Base-by-base conservation (phyloP, 2,888 invertebrate species). In the Busseola fusca region DNA sequence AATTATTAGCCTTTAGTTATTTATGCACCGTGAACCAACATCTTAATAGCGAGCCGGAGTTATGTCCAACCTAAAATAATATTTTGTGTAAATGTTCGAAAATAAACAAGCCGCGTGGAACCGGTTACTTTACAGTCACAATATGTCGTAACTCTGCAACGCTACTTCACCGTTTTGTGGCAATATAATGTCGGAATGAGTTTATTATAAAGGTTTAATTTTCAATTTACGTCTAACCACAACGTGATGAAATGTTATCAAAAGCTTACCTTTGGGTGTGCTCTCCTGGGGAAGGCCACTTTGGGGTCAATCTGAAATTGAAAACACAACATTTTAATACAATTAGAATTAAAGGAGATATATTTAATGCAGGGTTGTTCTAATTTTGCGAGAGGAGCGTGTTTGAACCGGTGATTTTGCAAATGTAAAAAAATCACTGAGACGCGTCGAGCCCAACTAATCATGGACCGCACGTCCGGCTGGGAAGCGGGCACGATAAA, bases 231-330 rank as follows among this genome's bases (percentile, higher is more conserved):
- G 87, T 87, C 84, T 84, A 78, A 83, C 87, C 86, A 77, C 87
- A 83, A 80, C 76, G 78, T 86, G 84, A 87, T 89, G 84, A 86
- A 84, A 84, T 88, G 83, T 88, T 88, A 86, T 87, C 77, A 85
- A 86, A 80, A 76, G 85, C 98, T 98, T 97, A 99, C 99, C 98
- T 99, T 99, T 96, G 99, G 99, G 96, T 99, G 99, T 96, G 99
- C 98, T 97, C 99, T 97, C 96, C 99, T 98, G 89, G 99, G 99
- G 96, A 99, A 99, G 95, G 99, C 99, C 96, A 99, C 99, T 97
- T 99, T 99, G 89, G 99, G 99, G 96, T 99, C 99, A 97, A 99
- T 99, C 99, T 99, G 98, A 83, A 97, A 94, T 91, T 87, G 96
- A 93, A 93, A 84, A 80, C 76, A 86, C 63, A 81, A 83, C 64